Evolutionary conservation across 2,797 vertebrate genomes (phyloP).

Genomic region (Centroberyx gerrardi): DNA sequence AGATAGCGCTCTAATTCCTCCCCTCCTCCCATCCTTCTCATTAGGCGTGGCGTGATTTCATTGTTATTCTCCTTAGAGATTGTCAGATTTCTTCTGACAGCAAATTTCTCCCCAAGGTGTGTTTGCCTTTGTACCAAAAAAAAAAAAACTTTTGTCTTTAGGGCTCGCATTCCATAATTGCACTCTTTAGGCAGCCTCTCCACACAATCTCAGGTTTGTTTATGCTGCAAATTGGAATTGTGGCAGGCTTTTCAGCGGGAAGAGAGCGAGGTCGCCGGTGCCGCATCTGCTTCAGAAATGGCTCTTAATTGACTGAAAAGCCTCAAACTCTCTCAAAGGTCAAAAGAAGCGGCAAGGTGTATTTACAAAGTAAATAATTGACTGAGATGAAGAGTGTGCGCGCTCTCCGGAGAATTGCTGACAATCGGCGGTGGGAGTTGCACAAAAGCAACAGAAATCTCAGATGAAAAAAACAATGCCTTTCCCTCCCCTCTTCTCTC

Average conservation of each 20-base stretch:
- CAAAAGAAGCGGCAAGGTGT: constrained; percentile 48
- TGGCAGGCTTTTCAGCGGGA: constrained; percentile 48
- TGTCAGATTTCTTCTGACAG: constrained; percentile 47
- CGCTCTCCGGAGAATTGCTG: constrained; percentile 41
- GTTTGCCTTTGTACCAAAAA: constrained; percentile 32
- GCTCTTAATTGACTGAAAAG: constrained; percentile 77
- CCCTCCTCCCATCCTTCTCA: constrained; percentile 33
- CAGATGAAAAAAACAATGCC: constrained; percentile 19
- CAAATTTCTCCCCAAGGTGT: constrained; percentile 44
- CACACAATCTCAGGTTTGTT: constrained; percentile 61
- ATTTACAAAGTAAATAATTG: constrained; percentile 74
- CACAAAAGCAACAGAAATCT: constrained; percentile 45
- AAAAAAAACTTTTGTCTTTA: constrained; percentile 38
- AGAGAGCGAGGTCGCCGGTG: constrained; percentile 52
- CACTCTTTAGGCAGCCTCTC: constrained; percentile 42
- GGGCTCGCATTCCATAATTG: constrained; percentile 53
- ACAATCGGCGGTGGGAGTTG: constrained; percentile 43
- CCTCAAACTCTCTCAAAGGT: constrained; percentile 62
- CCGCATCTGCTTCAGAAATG: constrained; percentile 59
- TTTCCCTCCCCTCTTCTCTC: constrained; percentile 7
- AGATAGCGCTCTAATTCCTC: constrained; percentile 13
- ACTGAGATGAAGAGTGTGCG: constrained; percentile 40
- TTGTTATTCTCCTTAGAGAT: constrained; percentile 39
- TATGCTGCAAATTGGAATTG: constrained; percentile 66
- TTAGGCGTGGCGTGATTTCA: constrained; percentile 54